Base-by-base conservation (phyloP, 2,113 vertebrate species). In the Benitochromis conjunctus region DNA sequence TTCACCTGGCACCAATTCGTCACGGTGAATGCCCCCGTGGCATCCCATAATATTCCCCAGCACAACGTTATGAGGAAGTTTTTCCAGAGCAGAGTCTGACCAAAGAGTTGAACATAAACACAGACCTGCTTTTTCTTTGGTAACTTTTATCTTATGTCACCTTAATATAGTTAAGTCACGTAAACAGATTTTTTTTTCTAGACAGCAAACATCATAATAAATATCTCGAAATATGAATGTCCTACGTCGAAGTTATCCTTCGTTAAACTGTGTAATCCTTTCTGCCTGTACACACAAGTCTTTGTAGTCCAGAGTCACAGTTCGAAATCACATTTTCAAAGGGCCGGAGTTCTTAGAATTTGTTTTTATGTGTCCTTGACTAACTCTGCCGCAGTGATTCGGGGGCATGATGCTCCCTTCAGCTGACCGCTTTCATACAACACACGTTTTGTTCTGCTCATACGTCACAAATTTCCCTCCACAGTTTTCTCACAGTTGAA, bases 371-470 rank as follows among this genome's bases (percentile, higher is more conserved):
- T 29, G 29, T 16, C 90, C 83, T 83, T 87, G 83, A 79, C 79
- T 84, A 83, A 90, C 54, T 87, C 19, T 26, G 18, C 16, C 3
- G 4, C 85, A 80, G 41, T 57, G 86, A 87, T 83, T 77, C 2
- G 5, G 21, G 66, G 60, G 14, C 55, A 76, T 16, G 76, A 76
- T 60, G 79, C 85, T 79, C 26, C 2, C 18, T 87, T 94, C 93
- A 94, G 90, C 93, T 94, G 93, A 94, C 77, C 53, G 13, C 64
- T 9, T 24, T 77, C 74, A 90, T 7, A 92, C 88, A 93, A 92
- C 78, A 48, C 83, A n/a, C 3, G 58, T 89, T 90, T 86, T 93
- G 91, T 93, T 92, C 46, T 16, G 36, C 58, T 86, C 5, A 31
- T 53, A 82, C 86, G 87, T 92, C 92, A 92, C 55, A 69, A 60